Evolutionary conservation across 2,113 vertebrate genomes (phyloP).

Genomic region (Neolamprologus caudopunctatus): DNA sequence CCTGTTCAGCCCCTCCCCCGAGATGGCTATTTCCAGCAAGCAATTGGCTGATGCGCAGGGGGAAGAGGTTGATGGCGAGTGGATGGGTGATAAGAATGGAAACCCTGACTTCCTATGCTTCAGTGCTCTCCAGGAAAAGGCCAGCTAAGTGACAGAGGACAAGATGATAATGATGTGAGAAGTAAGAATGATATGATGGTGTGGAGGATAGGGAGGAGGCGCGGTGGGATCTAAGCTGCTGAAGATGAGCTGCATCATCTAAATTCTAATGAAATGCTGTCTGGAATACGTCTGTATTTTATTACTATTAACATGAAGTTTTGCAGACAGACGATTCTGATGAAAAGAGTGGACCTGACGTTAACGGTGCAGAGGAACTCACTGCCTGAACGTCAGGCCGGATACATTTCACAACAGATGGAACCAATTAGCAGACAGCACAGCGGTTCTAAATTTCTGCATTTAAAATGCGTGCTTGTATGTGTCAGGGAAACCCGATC

Average conservation of each 20-base stretch:
- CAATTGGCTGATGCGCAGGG: slow-evolving; percentile 21
- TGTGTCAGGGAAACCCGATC: not conserved
- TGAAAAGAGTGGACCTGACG: not conserved
- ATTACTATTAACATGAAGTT: not conserved
- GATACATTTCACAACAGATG: slow-evolving; percentile 30
- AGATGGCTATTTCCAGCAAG: not conserved
- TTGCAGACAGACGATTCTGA: not conserved
- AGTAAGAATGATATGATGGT: not conserved
- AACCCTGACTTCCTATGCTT: slow-evolving; percentile 43
- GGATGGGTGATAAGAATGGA: slow-evolving; percentile 34
- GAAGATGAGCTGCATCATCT: not conserved
- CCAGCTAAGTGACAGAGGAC: slow-evolving; percentile 4
- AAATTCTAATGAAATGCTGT: not conserved
- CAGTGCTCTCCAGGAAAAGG: slow-evolving; percentile 52
- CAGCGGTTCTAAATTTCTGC: not conserved
- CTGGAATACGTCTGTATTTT: not conserved
- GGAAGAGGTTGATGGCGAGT: slow-evolving; percentile 34
- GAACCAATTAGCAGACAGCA: slow-evolving; percentile 10
- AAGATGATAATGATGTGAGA: slow-evolving; percentile 30
- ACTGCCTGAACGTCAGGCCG: not conserved
- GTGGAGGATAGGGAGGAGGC: not conserved
- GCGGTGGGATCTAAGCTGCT: not conserved
- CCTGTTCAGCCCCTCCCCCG: slow-evolving; percentile 8
- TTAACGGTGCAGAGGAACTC: not conserved
- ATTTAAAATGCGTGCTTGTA: not conserved